Evolutionary conservation across 2,888 invertebrate species (phyloP), one percentile per base, ranked within the genome.

Genomic region (Meiosimyza platycephala): DNA sequence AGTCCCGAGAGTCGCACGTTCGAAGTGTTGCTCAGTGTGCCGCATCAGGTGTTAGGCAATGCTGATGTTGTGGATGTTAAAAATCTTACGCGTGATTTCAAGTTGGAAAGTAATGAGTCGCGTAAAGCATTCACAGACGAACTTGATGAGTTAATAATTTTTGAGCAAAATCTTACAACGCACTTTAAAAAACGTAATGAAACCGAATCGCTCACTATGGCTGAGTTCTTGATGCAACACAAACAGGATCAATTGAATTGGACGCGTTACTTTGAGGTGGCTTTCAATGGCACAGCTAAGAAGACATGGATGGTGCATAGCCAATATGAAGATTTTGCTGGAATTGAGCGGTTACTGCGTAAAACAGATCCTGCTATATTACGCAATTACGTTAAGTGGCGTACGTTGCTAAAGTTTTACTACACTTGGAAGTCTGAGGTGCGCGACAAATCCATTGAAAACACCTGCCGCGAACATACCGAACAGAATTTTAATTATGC

Each of bases 231-330:
- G 0, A 15, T 3, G 2, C 65, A 65, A 1, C 85, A 85, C 55
- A 79, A 81, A 28, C 70, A 77, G n/a, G 84, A 83, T 71, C 79
- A 79, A 1, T n/a, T 85, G n/a, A 81, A 85, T 33, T 85, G 85
- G 85, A 83, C 81, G 1, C 77, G 74, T 0, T 79, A 79, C 18
- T 83, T 85, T 7, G 78, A 83, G 0, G 54, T 83, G 15, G 85
- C 85, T 4, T 85, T 85, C 68, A 85, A 85, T 75, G 82, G 83
- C 13, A 81, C 76, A 0, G 77, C 78, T 0, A 76, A 79, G 7
- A 33, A 74, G 3, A 76, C 77, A 4, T 85, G 85, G 85, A 73
- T 69, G 0, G 75, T 85, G 3, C 74, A 79, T 7, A 83, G 82
- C 59, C 79, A 79, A 5, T 40, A 84, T 57, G 74, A 78, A 3